phyloP scores from a whole-genome alignment of 2,113 vertebrate species.

The Raja brachyura region DNA sequence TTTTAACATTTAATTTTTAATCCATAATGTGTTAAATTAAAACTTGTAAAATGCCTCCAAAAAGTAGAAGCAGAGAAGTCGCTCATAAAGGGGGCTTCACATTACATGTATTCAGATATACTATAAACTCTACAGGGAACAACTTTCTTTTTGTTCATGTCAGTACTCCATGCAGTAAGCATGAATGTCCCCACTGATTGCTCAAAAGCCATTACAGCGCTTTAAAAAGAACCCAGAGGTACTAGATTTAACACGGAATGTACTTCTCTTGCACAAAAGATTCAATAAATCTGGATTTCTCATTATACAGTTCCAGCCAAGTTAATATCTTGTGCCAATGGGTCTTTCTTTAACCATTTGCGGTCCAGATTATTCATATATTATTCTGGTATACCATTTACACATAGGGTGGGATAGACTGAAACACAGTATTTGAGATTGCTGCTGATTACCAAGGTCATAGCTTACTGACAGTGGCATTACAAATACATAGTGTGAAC shows the following conservation, averaged over 20 bases:
- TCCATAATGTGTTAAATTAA: not conserved
- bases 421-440: not conserved
- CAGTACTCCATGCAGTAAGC: slow-evolving; percentile 41
- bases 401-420: not conserved
- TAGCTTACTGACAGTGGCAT: too few species aligned
- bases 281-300: slow-evolving; percentile 73
- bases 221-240: slow-evolving; percentile 53
- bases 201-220: slow-evolving; percentile 50
- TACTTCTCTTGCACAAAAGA: slow-evolving; percentile 66
- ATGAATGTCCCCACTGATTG: slow-evolving; percentile 46
- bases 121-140: slow-evolving; percentile 32
- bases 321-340: slow-evolving; percentile 56
- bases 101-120: slow-evolving; percentile 31
- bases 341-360: slow-evolving; percentile 62
- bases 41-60: not conserved
- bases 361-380: slow-evolving; percentile 3
- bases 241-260: slow-evolving; percentile 53
- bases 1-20: not conserved
- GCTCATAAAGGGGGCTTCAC: slow-evolving; percentile 19
- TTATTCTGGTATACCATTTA: too few species aligned
- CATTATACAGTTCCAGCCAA: slow-evolving; percentile 68
- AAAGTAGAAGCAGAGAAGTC: slow-evolving; percentile 18
- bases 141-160: slow-evolving; percentile 31
- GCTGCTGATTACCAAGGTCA: not conserved
- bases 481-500: too few species aligned